These are phyloP conservation scores for Nyctibius bracteatus DNA, from an alignment of 2,113 vertebrate genomes.

Conservation along the genomic window DNA sequence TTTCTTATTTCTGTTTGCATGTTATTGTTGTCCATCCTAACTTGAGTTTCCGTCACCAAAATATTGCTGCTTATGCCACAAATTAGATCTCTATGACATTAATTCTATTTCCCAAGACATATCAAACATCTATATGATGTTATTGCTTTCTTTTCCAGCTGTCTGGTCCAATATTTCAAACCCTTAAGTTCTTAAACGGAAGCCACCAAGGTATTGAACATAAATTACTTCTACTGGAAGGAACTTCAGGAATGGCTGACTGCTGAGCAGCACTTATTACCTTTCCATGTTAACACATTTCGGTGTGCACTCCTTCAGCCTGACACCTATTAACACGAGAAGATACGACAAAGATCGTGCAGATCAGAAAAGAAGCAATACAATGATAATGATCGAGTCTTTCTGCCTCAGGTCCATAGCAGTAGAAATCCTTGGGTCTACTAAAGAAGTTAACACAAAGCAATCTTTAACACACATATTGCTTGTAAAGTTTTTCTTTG, in stretches of 20 bases:
- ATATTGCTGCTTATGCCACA: not conserved
- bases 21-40: not conserved
- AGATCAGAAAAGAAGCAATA: not conserved
- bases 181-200: not conserved
- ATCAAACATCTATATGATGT: not conserved
- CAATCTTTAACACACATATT: not conserved
- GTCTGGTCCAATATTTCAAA: conserved; percentile 10
- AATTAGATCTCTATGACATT: not conserved
- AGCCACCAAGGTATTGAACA: not conserved
- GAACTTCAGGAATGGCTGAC: not conserved
- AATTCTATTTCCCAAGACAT: not conserved
- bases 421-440: not conserved
- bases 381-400: not conserved
- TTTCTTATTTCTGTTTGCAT: not conserved
- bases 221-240: not conserved
- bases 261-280: not conserved
- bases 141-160: not conserved
- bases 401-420: not conserved
- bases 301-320: not conserved
- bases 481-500: not conserved
- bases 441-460: not conserved
- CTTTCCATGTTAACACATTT: not conserved
- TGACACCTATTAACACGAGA: not conserved
- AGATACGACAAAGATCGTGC: not conserved
- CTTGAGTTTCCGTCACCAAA: not conserved